A percentile compares a stretch with the other conserved stretches of the same genome.
Evolutionary conservation across 2,888 invertebrate species (phyloP).

Genomic region (Pteria penguin): DNA sequence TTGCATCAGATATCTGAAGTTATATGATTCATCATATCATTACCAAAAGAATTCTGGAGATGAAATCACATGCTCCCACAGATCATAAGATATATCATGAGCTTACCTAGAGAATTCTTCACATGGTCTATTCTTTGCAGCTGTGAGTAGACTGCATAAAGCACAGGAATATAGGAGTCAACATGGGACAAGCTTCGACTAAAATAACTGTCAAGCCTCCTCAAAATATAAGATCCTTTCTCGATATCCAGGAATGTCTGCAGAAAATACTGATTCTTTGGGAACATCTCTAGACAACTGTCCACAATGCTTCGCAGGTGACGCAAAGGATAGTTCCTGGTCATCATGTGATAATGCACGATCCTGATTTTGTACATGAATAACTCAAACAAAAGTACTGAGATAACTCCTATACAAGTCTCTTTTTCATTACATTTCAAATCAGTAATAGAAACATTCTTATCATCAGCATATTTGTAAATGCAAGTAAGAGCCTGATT

Average conservation of each 20-base stretch:
- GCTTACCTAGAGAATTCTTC: neutral
- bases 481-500: slow-evolving; percentile 16
- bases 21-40: no score
- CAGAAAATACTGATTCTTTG: slow-evolving; percentile 65
- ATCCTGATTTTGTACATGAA: slow-evolving; percentile 54
- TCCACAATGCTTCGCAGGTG: slow-evolving; percentile 61
- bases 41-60: no score
- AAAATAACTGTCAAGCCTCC: slow-evolving; percentile 71
- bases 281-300: slow-evolving; percentile 64
- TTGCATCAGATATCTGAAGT: no score
- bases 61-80: no score
- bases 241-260: slow-evolving; percentile 71
- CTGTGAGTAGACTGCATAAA: slow-evolving; percentile 64
- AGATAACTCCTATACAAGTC: neutral
- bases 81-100: no score
- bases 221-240: slow-evolving; percentile 64
- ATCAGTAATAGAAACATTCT: neutral
- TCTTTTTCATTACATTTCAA: neutral
- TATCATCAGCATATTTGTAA: neutral
- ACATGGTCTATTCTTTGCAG: slow-evolving; percentile 39
- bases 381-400: slow-evolving; percentile 40
- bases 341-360: slow-evolving; percentile 64
- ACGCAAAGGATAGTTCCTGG: slow-evolving; percentile 55
- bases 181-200: slow-evolving; percentile 51
- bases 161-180: slow-evolving; percentile 49